Evolutionary conservation across 2,797 vertebrate species (phyloP), one percentile per base, ranked within the genome.

Genomic region (Calcarius lapponicus): DNA sequence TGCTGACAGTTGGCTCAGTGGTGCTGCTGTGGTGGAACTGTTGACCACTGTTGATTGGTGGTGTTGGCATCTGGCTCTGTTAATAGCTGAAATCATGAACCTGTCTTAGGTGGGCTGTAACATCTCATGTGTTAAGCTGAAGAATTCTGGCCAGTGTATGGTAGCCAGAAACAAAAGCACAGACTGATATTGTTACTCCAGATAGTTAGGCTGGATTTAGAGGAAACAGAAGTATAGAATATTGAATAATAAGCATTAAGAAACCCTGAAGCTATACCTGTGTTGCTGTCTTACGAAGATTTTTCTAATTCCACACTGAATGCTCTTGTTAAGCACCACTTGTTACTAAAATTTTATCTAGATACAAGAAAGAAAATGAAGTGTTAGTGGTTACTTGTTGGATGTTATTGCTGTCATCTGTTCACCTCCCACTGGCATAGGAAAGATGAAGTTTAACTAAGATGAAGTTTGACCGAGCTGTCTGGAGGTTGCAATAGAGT

Each of bases 21-120:
- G 12, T 0, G 2, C 24, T 4, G n/a, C 19, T 58, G 13, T 0
- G 0, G 14, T 40, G 61, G 29, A 61, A 5, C 32, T 45, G 1
- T 1, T 51, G 28, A 43, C 20, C 10, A 1, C 8, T 40, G 8
- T 12, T 38, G 24, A 7, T 53, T 8, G 7, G 15, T 38, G 24
- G 9, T 38, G 29, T 14, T 51, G 17, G 20, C 67, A 48, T 61
- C 54, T 61, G 40, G 21, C 15, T 54, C 62, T 70, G 29, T 62
- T 50, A 64, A 3, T 11, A 67, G 18, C 26, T 67, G 25, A 10
- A 47, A 28, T 64, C 13, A 21, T 43, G 24, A 36, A 13, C 4
- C 2, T 29, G 9, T 43, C 64, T 38, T 31, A 57, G 79, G 47
- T 62, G 40, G 10, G 17, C 38, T 82, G 6, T 60, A 17, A 8